Conservation (phyloP, 1,140 invertebrate species). For the Habropoda laboriosa region DNA sequence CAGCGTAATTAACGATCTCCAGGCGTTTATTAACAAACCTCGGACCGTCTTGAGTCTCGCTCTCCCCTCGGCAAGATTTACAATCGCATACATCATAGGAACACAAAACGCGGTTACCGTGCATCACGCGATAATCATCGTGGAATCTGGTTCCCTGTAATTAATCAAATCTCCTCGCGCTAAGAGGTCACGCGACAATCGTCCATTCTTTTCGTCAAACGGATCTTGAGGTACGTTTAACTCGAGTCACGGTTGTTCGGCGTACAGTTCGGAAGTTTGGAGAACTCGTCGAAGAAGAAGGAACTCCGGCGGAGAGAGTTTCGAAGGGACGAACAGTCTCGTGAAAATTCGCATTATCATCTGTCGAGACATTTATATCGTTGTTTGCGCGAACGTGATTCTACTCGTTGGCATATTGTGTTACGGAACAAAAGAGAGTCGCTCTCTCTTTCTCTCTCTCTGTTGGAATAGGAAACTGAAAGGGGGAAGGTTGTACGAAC, state of each 20-base stretch:
- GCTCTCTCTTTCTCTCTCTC: not conserved
- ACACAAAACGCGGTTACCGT: not conserved
- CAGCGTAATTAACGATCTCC: constrained; percentile 23
- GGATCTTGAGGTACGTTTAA: not conserved
- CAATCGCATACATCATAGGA: too few relatives aligned
- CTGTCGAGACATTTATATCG: constrained; percentile 9
- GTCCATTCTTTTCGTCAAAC: not conserved
- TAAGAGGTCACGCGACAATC: not conserved
- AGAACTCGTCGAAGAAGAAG: not conserved
- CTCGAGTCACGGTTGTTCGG: not conserved
- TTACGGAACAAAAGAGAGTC: constrained; percentile 3
- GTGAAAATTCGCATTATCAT: constrained; percentile 42
- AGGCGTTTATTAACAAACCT: not conserved
- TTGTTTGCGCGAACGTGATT: constrained; percentile 2
- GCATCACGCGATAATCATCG: not conserved
- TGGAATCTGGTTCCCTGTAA: not conserved
- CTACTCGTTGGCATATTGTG: not conserved
- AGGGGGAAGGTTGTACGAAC: not conserved
- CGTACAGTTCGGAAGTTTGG: not conserved
- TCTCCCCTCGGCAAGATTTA: not conserved
- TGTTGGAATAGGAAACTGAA: not conserved
- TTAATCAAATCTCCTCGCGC: not conserved
- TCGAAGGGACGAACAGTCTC: constrained; percentile 3
- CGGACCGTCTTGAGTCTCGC: not conserved
- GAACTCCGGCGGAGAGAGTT: not conserved